Base-by-base conservation (phyloP, 2,888 invertebrate genomes). In the Diloba caeruleocephala region DNA sequence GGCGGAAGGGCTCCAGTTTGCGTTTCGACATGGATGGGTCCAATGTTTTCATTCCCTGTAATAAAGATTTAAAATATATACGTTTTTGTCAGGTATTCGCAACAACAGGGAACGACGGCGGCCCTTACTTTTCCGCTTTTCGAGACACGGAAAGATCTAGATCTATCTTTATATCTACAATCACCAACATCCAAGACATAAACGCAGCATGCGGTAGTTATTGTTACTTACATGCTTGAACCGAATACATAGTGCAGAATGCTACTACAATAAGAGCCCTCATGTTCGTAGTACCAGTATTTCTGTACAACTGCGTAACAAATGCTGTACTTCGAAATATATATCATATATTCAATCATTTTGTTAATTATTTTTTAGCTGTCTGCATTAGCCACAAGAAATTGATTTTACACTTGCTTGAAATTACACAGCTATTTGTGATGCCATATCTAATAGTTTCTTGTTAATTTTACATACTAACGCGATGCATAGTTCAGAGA, bases 171-270 rank as follows among this genome's bases (percentile, higher is more conserved):
- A n/a, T n/a, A n/a, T n/a, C n/a, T n/a, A n/a, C n/a, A n/a, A n/a
- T n/a, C n/a, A n/a, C n/a, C n/a, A n/a, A n/a, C n/a, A n/a, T n/a
- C n/a, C n/a, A n/a, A n/a, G n/a, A n/a, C n/a, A n/a, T n/a, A n/a
- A n/a, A n/a, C n/a, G n/a, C n/a, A n/a, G 21, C 7, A 1, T 21
- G 21, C 5, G 7, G 21, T 7, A 21, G 5, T 21, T 21, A 21
- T 19, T 15, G 5, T 19, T 23, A 61, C 63, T 61, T 19, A 61
- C 61, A 62, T 38, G 57, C 63, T 42, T 61, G 37, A 8, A 26
- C 57, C 0, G 61, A 61, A 26, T 36, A 61, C 3, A 51, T 31
- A 3, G 42, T 13, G 37, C 41, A 51, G 4, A 61, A 14, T 8
- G 15, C 43, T 25, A 42, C 12, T 21, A 62, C n/a, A 8, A 61